These are phyloP conservation scores for Coryphaenoides rupestris DNA, from an alignment of 2,113 vertebrate genomes.

Conservation along the genomic window DNA sequence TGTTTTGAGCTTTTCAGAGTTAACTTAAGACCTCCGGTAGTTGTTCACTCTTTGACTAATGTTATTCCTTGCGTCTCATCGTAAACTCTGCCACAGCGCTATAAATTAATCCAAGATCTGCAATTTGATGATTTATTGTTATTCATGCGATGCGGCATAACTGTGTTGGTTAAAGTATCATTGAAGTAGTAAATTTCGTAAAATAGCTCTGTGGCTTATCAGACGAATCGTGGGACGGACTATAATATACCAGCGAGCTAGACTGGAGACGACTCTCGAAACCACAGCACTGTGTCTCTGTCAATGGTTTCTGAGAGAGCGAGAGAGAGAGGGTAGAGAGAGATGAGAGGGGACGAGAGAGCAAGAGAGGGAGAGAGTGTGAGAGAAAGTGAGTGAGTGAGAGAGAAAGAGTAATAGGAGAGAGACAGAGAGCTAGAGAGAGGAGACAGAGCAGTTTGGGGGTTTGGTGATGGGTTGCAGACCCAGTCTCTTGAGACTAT, in stretches of 20 bases:
- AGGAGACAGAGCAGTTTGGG: neutral
- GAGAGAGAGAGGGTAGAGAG: neutral
- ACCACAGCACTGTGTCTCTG: constrained; percentile 32
- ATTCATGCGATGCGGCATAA: neutral
- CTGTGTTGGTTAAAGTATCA: no score
- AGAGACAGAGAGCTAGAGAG: no score
- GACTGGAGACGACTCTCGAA: constrained; percentile 32
- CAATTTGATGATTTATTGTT: neutral
- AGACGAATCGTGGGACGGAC: constrained; percentile 28
- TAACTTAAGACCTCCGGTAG: no score
- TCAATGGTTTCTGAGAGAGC: neutral
- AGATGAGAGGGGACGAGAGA: neutral
- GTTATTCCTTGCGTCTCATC: no score
- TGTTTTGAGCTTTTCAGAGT: no score
- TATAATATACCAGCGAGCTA: constrained; percentile 22
- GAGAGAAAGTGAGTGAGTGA: constrained; percentile 1
- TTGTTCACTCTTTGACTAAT: no score
- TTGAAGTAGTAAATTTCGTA: neutral
- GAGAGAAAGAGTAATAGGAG: neutral
- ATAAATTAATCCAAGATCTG: no score
- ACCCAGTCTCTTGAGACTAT: no score
- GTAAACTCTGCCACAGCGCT: no score
- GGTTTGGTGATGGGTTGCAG: no score
- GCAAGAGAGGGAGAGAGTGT: neutral
- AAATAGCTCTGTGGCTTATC: constrained; percentile 26